These are phyloP conservation scores for Wasmannia auropunctata DNA, from an alignment of 1,140 invertebrate species.

Conservation along the genomic window DNA sequence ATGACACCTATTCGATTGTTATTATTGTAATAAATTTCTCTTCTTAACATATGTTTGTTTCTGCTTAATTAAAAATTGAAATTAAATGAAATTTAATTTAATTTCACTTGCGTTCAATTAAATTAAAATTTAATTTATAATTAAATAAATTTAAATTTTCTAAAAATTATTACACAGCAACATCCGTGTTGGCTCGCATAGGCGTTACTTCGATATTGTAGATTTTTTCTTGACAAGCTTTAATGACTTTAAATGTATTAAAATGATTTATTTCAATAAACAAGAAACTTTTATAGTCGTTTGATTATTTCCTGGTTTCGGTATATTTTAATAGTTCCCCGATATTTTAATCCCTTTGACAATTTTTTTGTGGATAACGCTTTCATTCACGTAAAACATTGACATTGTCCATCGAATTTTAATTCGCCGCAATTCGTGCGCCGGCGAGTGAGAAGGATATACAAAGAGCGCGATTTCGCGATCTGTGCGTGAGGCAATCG, in stretches of 20 bases:
- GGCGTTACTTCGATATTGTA: no score
- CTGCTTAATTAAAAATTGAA: not conserved
- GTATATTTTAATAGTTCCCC: not conserved
- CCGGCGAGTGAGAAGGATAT: not conserved
- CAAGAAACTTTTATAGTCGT: not conserved
- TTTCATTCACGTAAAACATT: slow-evolving; percentile 8
- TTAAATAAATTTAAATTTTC: no score
- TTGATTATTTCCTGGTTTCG: not conserved
- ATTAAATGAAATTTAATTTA: no score
- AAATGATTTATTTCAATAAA: not conserved
- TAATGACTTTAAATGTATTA: not conserved
- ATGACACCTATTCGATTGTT: not conserved
- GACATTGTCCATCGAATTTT: slow-evolving; percentile 23
- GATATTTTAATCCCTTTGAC: not conserved
- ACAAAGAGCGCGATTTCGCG: slow-evolving; percentile 11
- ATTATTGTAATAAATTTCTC: not conserved
- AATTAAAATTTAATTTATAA: not conserved
- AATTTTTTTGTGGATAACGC: not conserved
- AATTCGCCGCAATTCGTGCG: not conserved
- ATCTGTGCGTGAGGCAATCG: slow-evolving; percentile 18
- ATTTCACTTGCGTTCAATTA: no score
- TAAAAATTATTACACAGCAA: no score
- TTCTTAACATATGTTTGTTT: not conserved
- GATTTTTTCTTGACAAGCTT: no score
- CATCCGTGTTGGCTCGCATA: no score